Conservation (phyloP, 2,888 invertebrate genomes). For the Cheilosia pagana region DNA sequence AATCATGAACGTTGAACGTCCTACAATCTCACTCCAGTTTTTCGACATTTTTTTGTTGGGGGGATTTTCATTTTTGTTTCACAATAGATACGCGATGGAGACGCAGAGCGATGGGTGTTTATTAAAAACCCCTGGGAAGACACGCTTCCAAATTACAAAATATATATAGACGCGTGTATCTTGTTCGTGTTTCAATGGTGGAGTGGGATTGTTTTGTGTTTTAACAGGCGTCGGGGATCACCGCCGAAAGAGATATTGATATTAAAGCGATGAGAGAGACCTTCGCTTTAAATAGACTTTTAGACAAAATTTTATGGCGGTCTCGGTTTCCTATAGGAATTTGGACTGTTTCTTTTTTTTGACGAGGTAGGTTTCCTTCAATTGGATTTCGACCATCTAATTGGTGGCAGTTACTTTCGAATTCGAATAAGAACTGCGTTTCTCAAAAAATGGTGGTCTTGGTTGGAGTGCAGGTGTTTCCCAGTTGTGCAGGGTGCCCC, state of each 20-base stretch:
- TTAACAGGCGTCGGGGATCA: background rate
- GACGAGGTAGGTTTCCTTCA: too few species aligned
- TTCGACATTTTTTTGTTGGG: background rate
- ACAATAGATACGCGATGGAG: slow-evolving; percentile 10
- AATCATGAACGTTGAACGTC: slow-evolving; percentile 50
- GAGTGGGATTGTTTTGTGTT: slow-evolving; percentile 14
- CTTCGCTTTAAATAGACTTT: slow-evolving; percentile 14
- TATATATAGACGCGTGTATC: slow-evolving; percentile 8
- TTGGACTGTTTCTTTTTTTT: background rate
- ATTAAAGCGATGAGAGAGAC: slow-evolving; percentile 20
- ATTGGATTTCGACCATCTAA: too few species aligned
- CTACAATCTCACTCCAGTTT: slow-evolving; percentile 1
- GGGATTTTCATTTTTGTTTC: slow-evolving; percentile 41
- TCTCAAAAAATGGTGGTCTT: too few species aligned
- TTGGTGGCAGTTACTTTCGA: too few species aligned
- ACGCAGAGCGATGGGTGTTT: slow-evolving; percentile 46
- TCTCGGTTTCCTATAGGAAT: background rate
- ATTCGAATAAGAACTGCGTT: too few species aligned
- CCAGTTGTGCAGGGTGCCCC: too few species aligned
- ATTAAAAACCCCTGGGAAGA: slow-evolving; percentile 51
- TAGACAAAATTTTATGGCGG: background rate
- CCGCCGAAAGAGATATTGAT: background rate
- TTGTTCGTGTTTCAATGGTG: slow-evolving; percentile 9
- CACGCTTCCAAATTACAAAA: slow-evolving; percentile 49
- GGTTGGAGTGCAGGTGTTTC: too few species aligned